Evolutionary conservation across 2,888 invertebrate genomes (phyloP), one percentile per base, ranked within the genome.

Genomic region (Gisinianus flammeolus): DNA sequence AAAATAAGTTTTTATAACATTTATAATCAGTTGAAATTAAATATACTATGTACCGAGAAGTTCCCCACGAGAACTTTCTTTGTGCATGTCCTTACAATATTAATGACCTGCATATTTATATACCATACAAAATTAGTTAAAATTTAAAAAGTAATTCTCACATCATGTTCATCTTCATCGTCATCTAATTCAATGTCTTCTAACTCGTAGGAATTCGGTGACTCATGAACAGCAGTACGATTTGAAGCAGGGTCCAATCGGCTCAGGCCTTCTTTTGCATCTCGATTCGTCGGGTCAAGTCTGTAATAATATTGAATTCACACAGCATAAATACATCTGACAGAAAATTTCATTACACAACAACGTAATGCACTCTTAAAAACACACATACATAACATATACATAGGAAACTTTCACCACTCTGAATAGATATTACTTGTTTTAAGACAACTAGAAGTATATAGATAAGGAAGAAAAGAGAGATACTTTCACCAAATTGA

Each of bases 231-330:
- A 8, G 79, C 79, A 52, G 73, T 79, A 35, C 83, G 78, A 54
- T 88, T 88, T 2, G 89, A 86, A 5, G 88, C 87, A 77, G 86
- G 87, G 70, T 92, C 92, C 69, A 92, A 88, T 79, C 90, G 87
- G 85, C 91, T 91, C 85, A 91, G 88, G 56, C 91, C 92, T 85
- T 92, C 91, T 30, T 90, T 86, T 19, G 91, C 92, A 83, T 90
- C 88, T 79, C 90, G 88, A 85, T 92, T 92, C 31, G 88, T 89
- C 2, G 92, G 91, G 87, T 92, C 92, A 82, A 92, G 86, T 81
- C 91, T 91, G 82, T 58, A 85, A 44, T 10, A 44, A 44, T 44
- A 44, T 10, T 10, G 16, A 6, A 16, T 44, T 10, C 44, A 85
- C 79, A 75, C n/a, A 71, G 30, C 74, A 70, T 26, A 73, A 33